Evolutionary conservation across 2,888 invertebrate genomes (phyloP), one percentile per base, ranked within the genome.

Genomic region (Arrhopalites spinosus): DNA sequence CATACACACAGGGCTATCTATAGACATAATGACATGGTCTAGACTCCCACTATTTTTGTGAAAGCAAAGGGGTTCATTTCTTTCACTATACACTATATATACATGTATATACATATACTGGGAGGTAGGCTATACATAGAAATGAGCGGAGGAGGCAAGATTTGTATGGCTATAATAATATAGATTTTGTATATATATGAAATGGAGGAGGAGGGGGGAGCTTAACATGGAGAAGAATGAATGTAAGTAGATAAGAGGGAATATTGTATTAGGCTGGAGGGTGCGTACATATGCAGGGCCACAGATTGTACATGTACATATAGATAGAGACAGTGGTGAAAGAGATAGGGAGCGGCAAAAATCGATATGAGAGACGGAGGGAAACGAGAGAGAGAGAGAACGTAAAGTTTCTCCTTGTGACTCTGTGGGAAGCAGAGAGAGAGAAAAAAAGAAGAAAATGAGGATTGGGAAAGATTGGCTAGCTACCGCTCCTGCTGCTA

Each of bases 351-450:
- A n/a, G 45, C 3, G 68, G 29, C 30, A 67, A 74, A 74, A 74
- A 74, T 74, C 74, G 67, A 74, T 74, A 74, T 56, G 36, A 56
- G 74, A 68, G 74, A 59, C 59, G 74, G 63, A 61, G 59, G 74
- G 69, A 61, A 74, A 73, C n/a, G 13, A 47, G 71, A 47, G 68
- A 20, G 25, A 47, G 66, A 66, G 66, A n/a, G 66, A 47, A 68
- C 25, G n/a, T 47, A 68, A 50, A 47, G 47, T 45, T 68, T 50
- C 68, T 68, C 47, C 36, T 29, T 30, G 23, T 71, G 59, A 71
- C 61, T 59, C 71, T 71, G 63, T 61, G 59, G 59, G 59, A 59
- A 59, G 23, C 3, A 59, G 25, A 56, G 53, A 56, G 20, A 23
- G 23, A 56, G 23, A 56, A 13, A 20, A 59, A 59, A 25, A 59